phyloP scores from a whole-genome alignment of 2,888 invertebrate genomes.

The Xanthia icteritia region DNA sequence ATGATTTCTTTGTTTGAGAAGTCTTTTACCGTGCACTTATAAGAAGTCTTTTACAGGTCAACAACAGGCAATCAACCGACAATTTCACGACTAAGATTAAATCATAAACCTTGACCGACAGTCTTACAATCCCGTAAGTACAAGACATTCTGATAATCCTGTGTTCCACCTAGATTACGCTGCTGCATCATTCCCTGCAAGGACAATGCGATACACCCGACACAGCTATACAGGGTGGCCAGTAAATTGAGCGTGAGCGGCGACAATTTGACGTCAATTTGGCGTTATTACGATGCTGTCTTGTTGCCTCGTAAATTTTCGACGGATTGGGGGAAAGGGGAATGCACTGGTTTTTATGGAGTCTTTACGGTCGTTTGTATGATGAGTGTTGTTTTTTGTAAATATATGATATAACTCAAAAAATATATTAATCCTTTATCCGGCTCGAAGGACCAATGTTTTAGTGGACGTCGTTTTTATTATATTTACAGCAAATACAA shows the following conservation, averaged over 20 bases:
- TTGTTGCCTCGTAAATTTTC: conserved; percentile 73
- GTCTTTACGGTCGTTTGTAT: conserved; percentile 31
- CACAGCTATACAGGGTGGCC: conserved; percentile 29
- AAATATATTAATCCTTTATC: not conserved
- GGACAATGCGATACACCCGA: conserved; percentile 39
- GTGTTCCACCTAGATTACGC: conserved; percentile 34
- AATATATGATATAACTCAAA: not conserved
- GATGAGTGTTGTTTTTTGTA: not conserved
- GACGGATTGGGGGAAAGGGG: conserved; percentile 5
- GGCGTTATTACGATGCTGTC: conserved; percentile 75
- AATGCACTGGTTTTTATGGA: conserved; percentile 26
- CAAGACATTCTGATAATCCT: conserved; percentile 6
- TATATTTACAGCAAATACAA: too few species aligned
- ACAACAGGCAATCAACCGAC: not conserved
- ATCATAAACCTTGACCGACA: not conserved
- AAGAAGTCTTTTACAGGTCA: not conserved
- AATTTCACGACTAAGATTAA: not conserved
- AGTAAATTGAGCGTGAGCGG: conserved; percentile 71
- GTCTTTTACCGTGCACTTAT: too few species aligned
- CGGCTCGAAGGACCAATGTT: not conserved
- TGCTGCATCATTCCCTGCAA: conserved; percentile 6
- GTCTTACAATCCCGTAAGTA: not conserved
- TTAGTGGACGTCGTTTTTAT: not conserved
- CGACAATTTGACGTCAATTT: conserved; percentile 80
- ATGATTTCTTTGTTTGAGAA: not conserved